These are phyloP conservation scores for Gnathonemus echidnorhynchus DNA, from an alignment of 2,113 vertebrate genomes.

Conservation along the genomic window DNA sequence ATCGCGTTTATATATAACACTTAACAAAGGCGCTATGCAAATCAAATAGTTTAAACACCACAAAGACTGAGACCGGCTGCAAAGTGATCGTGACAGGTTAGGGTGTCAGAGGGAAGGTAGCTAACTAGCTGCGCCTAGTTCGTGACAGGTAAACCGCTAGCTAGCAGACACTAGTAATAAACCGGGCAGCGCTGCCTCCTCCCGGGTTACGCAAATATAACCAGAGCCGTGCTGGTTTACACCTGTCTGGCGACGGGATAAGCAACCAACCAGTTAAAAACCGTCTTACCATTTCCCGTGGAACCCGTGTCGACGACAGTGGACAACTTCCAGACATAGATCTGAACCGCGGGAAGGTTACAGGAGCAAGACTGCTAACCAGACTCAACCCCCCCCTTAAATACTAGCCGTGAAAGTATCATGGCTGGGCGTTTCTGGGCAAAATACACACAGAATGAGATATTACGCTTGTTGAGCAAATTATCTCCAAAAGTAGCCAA, in stretches of 20 bases:
- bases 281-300: constrained; percentile 44
- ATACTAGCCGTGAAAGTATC: not conserved
- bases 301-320: constrained; percentile 30
- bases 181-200: not conserved
- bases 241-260: not conserved
- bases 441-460: not conserved
- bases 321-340: constrained; percentile 13
- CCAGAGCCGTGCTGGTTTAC: not conserved
- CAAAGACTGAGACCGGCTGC: not conserved
- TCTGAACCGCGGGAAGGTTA: not conserved
- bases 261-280: not conserved
- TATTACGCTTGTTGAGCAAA: not conserved
- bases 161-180: not conserved
- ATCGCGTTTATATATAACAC: not conserved
- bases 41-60: not conserved
- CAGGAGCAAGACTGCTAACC: not conserved
- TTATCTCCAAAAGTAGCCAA: not conserved
- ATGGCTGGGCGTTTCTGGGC: not conserved
- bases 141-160: not conserved
- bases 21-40: not conserved
- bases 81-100: not conserved
- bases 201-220: not conserved
- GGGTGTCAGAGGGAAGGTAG: not conserved
- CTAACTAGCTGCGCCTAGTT: not conserved
- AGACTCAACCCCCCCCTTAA: not conserved